A percentile compares a stretch with the other conserved stretches of the same genome.
Evolutionary conservation across 2,113 vertebrate genomes (phyloP).

Genomic region (Hyperoodon ampullatus): DNA sequence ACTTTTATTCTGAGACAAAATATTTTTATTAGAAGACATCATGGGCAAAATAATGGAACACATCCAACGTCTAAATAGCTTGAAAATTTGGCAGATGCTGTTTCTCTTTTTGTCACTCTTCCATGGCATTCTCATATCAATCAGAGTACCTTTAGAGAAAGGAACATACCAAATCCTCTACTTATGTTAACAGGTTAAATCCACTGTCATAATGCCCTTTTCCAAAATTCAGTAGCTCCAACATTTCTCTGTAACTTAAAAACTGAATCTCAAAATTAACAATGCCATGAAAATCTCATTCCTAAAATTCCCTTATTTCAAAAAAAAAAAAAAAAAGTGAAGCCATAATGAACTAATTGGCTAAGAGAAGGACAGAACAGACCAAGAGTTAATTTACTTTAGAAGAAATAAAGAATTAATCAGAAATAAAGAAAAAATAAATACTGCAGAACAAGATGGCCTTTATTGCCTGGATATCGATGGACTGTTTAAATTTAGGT

Average conservation of each 20-base stretch:
- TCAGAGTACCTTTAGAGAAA: background rate
- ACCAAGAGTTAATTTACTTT: background rate
- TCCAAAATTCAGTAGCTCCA: background rate
- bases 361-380: background rate
- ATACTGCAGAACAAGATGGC: background rate
- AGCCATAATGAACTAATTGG: background rate
- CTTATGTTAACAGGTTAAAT: background rate
- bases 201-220: background rate
- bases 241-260: background rate
- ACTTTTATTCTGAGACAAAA: conserved; percentile 31
- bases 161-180: background rate
- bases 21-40: conserved; percentile 36
- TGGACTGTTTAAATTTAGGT: background rate
- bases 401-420: background rate
- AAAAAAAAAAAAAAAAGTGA: background rate
- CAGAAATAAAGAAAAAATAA: background rate
- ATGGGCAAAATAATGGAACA: background rate
- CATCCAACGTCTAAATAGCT: conserved; percentile 3
- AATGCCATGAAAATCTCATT: background rate
- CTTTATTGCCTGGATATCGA: background rate
- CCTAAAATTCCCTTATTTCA: conserved; percentile 9
- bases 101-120: conserved; percentile 5
- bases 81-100: background rate
- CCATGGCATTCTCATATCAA: background rate
- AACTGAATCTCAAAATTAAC: background rate